Percentiles rank a stretch among this genome's conserved stretches.
Evolutionary conservation across 92 coral and sea anemone genomes (phyloP).

Genomic region (Parazoanthus darwini): DNA sequence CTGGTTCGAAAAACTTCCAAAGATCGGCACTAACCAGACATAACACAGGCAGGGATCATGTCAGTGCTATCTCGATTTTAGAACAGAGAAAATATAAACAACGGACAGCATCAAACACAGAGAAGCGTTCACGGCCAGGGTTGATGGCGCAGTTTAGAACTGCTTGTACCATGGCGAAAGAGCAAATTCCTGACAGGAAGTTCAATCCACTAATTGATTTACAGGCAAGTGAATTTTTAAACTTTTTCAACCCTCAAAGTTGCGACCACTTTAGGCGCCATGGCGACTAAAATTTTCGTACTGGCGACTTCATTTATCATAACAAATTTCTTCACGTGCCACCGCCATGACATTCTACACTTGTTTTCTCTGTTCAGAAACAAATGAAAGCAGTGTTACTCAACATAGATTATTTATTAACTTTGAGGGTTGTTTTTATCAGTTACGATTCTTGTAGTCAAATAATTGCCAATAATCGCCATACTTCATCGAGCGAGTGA

Average conservation of each 20-base stretch:
- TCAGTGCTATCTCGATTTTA: slow-evolving; percentile 2
- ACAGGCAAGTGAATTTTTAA: not conserved
- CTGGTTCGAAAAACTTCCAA: slow-evolving; percentile 12
- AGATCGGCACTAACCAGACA: slow-evolving; percentile 14
- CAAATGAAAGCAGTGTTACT: too few species aligned
- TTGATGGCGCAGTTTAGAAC: slow-evolving; percentile 6
- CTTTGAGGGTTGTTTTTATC: too few species aligned
- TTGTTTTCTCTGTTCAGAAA: too few species aligned
- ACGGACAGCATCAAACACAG: not conserved
- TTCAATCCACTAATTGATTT: not conserved
- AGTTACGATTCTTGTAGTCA: too few species aligned
- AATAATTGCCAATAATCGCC: too few species aligned
- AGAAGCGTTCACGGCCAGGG: not conserved
- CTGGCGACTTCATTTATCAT: too few species aligned
- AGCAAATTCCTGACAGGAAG: not conserved
- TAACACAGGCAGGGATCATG: slow-evolving; percentile 4
- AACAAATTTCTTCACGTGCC: too few species aligned
- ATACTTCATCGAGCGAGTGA: too few species aligned
- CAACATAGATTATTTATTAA: not conserved
- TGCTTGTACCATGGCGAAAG: slow-evolving; percentile 16
- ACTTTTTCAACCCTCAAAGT: too few species aligned
- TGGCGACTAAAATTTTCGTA: too few species aligned
- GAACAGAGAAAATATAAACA: slow-evolving; percentile 7
- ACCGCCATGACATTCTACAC: too few species aligned
- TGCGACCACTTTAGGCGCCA: too few species aligned